phyloP scores from a whole-genome alignment of 2,113 vertebrate genomes.

The Xiphophorus maculatus region DNA sequence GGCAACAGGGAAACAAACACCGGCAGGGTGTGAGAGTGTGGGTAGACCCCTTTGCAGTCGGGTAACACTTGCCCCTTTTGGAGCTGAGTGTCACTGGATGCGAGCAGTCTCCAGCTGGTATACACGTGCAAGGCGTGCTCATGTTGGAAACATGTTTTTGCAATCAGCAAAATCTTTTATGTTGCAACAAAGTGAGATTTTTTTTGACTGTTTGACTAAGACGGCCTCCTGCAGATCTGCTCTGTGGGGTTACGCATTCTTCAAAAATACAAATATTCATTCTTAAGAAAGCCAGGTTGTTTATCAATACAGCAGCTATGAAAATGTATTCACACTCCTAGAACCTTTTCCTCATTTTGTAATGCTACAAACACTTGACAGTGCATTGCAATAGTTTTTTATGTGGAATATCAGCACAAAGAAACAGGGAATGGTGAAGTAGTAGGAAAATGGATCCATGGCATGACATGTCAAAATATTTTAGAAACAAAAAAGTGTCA shows the following conservation, averaged over 20 bases:
- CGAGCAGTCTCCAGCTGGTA: conserved; percentile 44
- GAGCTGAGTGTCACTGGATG: conserved; percentile 4
- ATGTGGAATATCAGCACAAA: background rate
- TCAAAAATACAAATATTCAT: background rate
- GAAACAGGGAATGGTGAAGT: background rate
- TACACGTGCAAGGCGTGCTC: background rate
- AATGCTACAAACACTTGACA: background rate
- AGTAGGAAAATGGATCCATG: background rate
- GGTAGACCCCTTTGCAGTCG: conserved; percentile 12
- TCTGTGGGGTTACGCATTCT: background rate
- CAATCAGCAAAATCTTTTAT: conserved; percentile 8
- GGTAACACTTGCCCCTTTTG: conserved; percentile 12
- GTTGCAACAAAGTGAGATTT: background rate
- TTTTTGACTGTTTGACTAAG: background rate
- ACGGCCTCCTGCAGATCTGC: background rate
- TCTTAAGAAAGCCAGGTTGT: background rate
- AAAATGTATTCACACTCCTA: background rate
- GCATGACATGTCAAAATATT: too few relatives aligned
- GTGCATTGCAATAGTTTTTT: background rate
- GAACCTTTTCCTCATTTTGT: background rate
- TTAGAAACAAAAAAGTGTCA: too few relatives aligned
- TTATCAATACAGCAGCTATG: too few relatives aligned
- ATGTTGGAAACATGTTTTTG: conserved; percentile 37
- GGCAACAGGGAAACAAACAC: conserved; percentile 69
- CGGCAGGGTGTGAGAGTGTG: background rate